Evolutionary conservation across 1,140 invertebrate genomes (phyloP).

Genomic region (Adelges cooleyi): DNA sequence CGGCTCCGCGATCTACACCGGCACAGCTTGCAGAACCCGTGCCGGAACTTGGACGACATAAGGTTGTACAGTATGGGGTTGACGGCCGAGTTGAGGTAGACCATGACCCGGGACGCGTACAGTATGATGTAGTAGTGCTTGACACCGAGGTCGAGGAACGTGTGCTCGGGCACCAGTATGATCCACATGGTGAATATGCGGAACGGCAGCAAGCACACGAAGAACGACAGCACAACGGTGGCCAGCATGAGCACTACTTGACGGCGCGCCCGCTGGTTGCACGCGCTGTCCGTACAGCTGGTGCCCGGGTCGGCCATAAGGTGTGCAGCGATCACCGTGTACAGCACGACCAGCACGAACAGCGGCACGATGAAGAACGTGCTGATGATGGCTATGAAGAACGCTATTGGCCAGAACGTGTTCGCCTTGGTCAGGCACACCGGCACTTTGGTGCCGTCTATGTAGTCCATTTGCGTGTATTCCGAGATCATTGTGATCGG

Average conservation of each 20-base stretch:
- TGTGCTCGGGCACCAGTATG: slow-evolving; percentile 56
- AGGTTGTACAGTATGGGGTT: slow-evolving; percentile 83
- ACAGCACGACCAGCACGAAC: slow-evolving; percentile 63
- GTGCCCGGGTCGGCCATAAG: slow-evolving; percentile 57
- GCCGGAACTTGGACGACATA: slow-evolving; percentile 83
- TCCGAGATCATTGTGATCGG: slow-evolving; percentile 65
- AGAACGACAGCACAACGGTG: slow-evolving; percentile 81
- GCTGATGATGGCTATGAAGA: slow-evolving; percentile 64
- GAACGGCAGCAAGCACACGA: slow-evolving; percentile 78
- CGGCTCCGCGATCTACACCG: slow-evolving; percentile 19
- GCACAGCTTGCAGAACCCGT: slow-evolving; percentile 57
- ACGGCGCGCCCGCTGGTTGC: slow-evolving; percentile 30
- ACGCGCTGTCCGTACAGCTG: slow-evolving; percentile 29
- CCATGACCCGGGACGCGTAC: slow-evolving; percentile 73
- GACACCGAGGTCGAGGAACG: slow-evolving; percentile 47
- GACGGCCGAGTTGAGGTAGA: slow-evolving; percentile 78
- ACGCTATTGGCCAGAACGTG: slow-evolving; percentile 58
- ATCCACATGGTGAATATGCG: slow-evolving; percentile 74
- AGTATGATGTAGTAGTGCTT: slow-evolving; percentile 65
- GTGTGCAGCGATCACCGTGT: slow-evolving; percentile 69
- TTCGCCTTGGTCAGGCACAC: slow-evolving; percentile 63
- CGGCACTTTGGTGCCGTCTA: slow-evolving; percentile 55
- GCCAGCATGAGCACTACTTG: slow-evolving; percentile 68
- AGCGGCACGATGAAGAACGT: slow-evolving; percentile 76
- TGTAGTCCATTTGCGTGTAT: slow-evolving; percentile 54